A percentile compares a stretch with the other conserved stretches of the same genome.
phyloP scores from a whole-genome alignment of 2,113 vertebrate genomes.

The Meleagris gallopavo region DNA sequence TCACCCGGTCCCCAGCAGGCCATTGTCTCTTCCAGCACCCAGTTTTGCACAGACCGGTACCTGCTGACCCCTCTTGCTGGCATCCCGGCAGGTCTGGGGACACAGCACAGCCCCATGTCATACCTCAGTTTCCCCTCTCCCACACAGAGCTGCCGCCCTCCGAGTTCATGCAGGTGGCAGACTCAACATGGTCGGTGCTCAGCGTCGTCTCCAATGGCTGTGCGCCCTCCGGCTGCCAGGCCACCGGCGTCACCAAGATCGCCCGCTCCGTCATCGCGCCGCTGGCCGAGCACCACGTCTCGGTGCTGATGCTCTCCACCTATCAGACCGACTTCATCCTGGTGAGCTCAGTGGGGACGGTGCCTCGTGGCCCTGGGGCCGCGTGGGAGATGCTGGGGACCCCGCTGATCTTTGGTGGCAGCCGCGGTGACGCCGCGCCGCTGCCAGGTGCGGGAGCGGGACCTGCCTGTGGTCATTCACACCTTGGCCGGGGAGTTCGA shows the following conservation, averaged over 20 bases:
- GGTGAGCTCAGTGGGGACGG: conserved; percentile 52
- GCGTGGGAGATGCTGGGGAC: not conserved
- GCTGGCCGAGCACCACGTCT: conserved; percentile 94
- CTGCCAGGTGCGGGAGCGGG: conserved; percentile 91
- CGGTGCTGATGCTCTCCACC: conserved; percentile 95
- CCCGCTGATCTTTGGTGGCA: not conserved
- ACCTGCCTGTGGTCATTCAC: conserved; percentile 89
- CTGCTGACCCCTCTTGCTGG: not conserved
- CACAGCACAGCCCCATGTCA: not conserved
- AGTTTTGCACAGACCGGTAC: not conserved
- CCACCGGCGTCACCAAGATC: conserved; percentile 95
- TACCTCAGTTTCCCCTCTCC: not conserved
- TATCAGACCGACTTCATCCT: conserved; percentile 95
- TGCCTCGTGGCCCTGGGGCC: rapidly evolving
- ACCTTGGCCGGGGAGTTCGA: conserved; percentile 91
- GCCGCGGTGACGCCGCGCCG: not conserved
- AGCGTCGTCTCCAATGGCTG: conserved; percentile 92
- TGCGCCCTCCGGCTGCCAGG: conserved; percentile 83
- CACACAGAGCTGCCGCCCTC: conserved; percentile 88
- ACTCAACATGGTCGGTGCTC: conserved; percentile 93
- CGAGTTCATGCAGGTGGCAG: conserved; percentile 90
- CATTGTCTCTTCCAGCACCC: not conserved
- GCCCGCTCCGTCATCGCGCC: conserved; percentile 94
- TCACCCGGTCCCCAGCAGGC: not conserved
- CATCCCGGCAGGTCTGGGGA: too few species aligned